Conservation (phyloP, 2,888 invertebrate species). For the Pachliopta kotzebuea region DNA sequence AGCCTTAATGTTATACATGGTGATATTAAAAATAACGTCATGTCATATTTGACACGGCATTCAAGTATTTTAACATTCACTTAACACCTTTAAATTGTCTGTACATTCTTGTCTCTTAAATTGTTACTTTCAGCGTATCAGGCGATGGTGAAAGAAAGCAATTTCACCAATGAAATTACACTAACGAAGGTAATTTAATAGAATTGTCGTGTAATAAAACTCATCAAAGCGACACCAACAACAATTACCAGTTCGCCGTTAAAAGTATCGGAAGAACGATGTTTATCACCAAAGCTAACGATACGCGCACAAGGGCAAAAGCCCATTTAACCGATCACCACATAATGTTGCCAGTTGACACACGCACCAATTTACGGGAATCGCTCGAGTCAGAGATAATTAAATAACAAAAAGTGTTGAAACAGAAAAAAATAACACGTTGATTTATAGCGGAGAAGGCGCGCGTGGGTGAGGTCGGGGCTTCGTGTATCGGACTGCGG, state of each 20-base stretch:
- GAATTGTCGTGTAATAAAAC: slow-evolving; percentile 42
- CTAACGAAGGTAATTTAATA: slow-evolving; percentile 46
- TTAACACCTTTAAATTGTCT: too few relatives aligned
- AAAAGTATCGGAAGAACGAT: slow-evolving; percentile 47
- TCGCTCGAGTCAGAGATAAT: slow-evolving; percentile 63
- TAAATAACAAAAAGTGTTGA: slow-evolving; percentile 65
- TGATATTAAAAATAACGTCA: too few relatives aligned
- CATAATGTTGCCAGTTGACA: slow-evolving; percentile 35
- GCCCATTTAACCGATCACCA: slow-evolving; percentile 17
- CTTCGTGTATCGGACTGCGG: slow-evolving; percentile 6
- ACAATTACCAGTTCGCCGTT: slow-evolving; percentile 45
- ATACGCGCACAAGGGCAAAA: slow-evolving; percentile 14
- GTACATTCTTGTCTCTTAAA: too few relatives aligned
- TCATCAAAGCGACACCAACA: slow-evolving; percentile 41
- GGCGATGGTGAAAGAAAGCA: slow-evolving; percentile 11
- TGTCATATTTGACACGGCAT: too few relatives aligned
- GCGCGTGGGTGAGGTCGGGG: slow-evolving; percentile 34
- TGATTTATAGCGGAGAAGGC: slow-evolving; percentile 50
- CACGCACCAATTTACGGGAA: slow-evolving; percentile 57
- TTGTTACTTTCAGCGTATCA: too few relatives aligned
- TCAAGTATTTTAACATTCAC: too few relatives aligned
- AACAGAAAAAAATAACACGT: slow-evolving; percentile 40
- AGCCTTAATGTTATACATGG: too few relatives aligned
- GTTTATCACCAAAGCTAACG: slow-evolving; percentile 39
- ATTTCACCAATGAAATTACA: slow-evolving; percentile 23